Base-by-base conservation (phyloP, 2,888 invertebrate species). In the Perdita meconis region DNA sequence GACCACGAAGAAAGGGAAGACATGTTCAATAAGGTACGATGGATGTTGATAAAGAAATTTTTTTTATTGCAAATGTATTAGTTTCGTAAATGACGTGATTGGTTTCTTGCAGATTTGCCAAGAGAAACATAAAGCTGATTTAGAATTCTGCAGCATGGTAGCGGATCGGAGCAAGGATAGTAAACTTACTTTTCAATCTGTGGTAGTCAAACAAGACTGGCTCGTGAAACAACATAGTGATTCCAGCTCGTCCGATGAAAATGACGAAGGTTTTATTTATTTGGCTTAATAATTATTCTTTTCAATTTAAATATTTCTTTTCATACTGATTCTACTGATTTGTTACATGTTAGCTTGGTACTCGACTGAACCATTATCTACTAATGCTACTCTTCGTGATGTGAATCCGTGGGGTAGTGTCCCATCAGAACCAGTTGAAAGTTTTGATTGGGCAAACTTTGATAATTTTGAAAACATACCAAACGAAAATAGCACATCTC, bases 21-120 rank as follows among this genome's bases (percentile, higher is more conserved):
- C 74, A 91, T 95, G 89, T 95, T 95, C 92, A 94, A 95, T 86
- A 94, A 95, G 90, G 94, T 95, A 61, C 93, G 93, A 12, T 0
- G 6, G 38, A 8, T 1, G 3, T 30, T 38, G 42, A 12, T 16
- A 19, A 60, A 92, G 92, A 51, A 65, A 22, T 36, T 5, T 38
- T 5, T 19, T 4, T 19, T 42, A 1, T 13, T 38, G 92, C 79
- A 88, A 91, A 26, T 91, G 92, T 80, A 91, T 88, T 59, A 91
- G 92, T 51, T 92, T 60, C 26, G 16, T 26, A 19, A 24, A 55
- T n/a, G n/a, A 19, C 44, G 47, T 42, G 19, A 34, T 51, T 38
- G 30, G 26, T 34, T 47, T 24, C 13, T 75, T 69, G 8, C 50
- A 90, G 90, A 86, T 90, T 72, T 90, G 90, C 59, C 87, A 89